A percentile compares a stretch with the other conserved stretches of the same genome.
Conservation (phyloP, 2,797 vertebrate species). For the Clarias pachynema region DNA sequence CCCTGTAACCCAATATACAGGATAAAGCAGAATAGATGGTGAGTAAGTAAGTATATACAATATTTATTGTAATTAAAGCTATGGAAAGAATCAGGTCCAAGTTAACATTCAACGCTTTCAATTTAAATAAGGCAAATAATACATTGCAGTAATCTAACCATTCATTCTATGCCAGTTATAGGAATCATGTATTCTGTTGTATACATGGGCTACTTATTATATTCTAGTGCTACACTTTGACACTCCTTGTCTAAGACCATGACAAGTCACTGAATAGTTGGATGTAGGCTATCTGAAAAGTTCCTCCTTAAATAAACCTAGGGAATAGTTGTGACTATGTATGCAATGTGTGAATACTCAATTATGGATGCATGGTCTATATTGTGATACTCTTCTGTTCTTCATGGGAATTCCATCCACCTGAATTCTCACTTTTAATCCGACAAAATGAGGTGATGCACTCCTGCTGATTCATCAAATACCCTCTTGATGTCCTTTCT, state of each 20-base stretch:
- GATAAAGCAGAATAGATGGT: too few relatives aligned
- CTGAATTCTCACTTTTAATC: constrained; percentile 40
- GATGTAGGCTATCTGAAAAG: constrained; percentile 1
- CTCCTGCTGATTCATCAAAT: constrained; percentile 47
- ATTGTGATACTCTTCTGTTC: neutral
- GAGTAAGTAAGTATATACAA: neutral
- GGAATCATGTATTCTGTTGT: neutral
- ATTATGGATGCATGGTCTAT: neutral
- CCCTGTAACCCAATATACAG: too few relatives aligned
- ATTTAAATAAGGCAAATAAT: neutral
- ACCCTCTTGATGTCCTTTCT: constrained; percentile 1
- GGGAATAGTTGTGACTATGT: neutral
- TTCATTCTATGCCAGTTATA: neutral
- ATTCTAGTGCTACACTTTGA: neutral
- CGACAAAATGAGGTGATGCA: constrained; percentile 22
- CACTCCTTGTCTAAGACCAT: neutral
- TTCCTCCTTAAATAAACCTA: neutral
- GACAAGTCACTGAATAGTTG: neutral
- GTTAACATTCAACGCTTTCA: neutral
- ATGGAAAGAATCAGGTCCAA: neutral
- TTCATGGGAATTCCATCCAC: constrained; percentile 25
- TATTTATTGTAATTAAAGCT: neutral
- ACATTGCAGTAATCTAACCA: neutral
- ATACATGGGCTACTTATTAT: constrained; percentile 7
- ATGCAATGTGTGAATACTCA: neutral